These are phyloP conservation scores for Peribatodes rhomboidaria DNA, from an alignment of 2,888 invertebrate species.

Conservation along the genomic window DNA sequence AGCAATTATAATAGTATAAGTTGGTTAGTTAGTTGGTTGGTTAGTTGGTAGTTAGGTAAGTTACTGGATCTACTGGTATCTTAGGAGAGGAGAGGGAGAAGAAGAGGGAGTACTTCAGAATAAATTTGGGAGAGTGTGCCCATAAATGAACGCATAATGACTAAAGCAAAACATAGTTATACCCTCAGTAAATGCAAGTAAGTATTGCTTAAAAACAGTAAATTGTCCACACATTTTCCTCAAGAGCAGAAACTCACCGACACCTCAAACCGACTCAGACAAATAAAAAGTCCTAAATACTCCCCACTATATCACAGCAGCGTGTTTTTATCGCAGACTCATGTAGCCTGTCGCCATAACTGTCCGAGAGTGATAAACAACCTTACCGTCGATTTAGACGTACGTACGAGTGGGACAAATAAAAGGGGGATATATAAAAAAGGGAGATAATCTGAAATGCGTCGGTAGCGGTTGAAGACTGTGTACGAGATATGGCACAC, in stretches of 20 bases:
- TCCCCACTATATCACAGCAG: slow-evolving; percentile 12
- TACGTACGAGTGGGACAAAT: slow-evolving; percentile 49
- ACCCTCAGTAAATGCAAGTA: no score
- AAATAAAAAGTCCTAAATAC: slow-evolving; percentile 16
- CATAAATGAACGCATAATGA: no score
- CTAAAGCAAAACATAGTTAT: no score
- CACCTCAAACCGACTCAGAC: slow-evolving; percentile 10
- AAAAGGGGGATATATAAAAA: slow-evolving; percentile 43
- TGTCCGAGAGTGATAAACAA: slow-evolving; percentile 63
- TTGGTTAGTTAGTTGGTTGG: no score
- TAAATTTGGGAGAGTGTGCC: no score
- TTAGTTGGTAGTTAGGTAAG: no score
- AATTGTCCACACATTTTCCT: background rate
- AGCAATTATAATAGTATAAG: no score
- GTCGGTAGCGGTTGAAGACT: slow-evolving; percentile 45
- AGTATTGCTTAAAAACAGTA: background rate
- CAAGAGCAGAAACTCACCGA: background rate
- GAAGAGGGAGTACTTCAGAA: no score
- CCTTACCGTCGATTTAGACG: slow-evolving; percentile 68
- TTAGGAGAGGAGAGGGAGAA: no score
- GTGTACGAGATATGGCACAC: slow-evolving; percentile 43
- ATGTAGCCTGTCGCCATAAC: slow-evolving; percentile 49
- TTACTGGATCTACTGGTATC: no score
- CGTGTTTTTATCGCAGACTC: slow-evolving; percentile 61
- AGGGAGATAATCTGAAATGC: slow-evolving; percentile 48